Conservation (phyloP, 1,140 invertebrate genomes). For the Homalodisca vitripennis region DNA sequence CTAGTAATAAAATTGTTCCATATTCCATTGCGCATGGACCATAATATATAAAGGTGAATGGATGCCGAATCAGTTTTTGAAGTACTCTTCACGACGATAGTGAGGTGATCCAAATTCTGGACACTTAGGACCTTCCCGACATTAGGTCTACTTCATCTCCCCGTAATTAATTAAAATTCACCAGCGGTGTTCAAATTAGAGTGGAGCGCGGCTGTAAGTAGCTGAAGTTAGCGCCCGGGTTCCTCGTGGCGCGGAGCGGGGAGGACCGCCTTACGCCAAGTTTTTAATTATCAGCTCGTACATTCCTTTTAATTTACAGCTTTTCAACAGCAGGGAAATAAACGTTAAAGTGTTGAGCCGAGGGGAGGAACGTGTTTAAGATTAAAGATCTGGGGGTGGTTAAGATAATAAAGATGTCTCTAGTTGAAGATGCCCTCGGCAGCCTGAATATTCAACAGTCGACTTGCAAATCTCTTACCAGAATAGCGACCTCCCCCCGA, state of each 20-base stretch:
- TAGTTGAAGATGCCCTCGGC: conserved; percentile 12
- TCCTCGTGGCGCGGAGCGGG: background rate
- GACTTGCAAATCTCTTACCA: conserved; percentile 26
- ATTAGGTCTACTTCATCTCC: background rate
- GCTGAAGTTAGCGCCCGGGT: conserved; percentile 18
- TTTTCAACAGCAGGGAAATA: conserved; percentile 24
- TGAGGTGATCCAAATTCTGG: too few relatives aligned
- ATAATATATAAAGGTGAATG: too few relatives aligned
- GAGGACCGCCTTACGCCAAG: conserved; percentile 11
- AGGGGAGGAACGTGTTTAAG: conserved; percentile 28
- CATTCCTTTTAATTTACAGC: conserved; percentile 32
- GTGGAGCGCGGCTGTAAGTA: background rate
- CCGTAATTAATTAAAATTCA: background rate
- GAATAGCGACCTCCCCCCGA: conserved; percentile 3
- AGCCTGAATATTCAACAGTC: conserved; percentile 22
- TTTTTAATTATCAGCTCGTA: conserved; percentile 32
- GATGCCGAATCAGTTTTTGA: too few relatives aligned
- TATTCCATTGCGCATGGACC: too few relatives aligned
- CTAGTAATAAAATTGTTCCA: too few relatives aligned
- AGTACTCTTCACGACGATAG: too few relatives aligned
- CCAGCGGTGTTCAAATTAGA: background rate
- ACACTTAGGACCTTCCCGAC: too few relatives aligned
- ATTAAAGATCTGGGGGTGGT: conserved; percentile 30
- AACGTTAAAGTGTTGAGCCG: conserved; percentile 24
- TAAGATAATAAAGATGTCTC: conserved; percentile 31